These are phyloP conservation scores for Morpho deidamia DNA, from an alignment of 2,888 invertebrate species.

Conservation along the genomic window DNA sequence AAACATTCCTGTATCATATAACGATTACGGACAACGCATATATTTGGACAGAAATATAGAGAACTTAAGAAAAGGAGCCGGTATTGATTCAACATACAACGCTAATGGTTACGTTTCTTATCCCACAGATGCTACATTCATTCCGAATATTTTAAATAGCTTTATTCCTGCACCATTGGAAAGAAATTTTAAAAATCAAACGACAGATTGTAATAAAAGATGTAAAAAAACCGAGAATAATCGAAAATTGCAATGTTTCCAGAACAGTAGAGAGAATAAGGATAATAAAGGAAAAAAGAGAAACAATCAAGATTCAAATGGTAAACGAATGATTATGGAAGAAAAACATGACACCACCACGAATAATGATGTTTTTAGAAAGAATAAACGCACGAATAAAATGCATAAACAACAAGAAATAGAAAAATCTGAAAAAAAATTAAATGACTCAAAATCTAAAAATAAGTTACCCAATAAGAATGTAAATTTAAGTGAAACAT, in stretches of 20 bases:
- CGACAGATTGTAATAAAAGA: slow-evolving; percentile 1
- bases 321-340: background rate
- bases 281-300: background rate
- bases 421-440: background rate
- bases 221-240: background rate
- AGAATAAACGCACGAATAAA: background rate
- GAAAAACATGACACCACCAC: background rate
- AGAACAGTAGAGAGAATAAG: background rate
- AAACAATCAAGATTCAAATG: background rate
- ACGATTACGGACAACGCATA: slow-evolving; percentile 34
- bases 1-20: slow-evolving; percentile 16
- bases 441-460: background rate
- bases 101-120: background rate
- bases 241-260: background rate
- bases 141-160: slow-evolving; percentile 40
- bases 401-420: background rate
- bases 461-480: background rate
- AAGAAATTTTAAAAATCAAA: slow-evolving; percentile 24
- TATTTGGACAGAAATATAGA: slow-evolving; percentile 22
- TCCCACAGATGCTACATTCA: background rate
- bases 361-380: background rate
- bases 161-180: slow-evolving; percentile 40
- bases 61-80: slow-evolving; percentile 6
- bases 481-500: background rate
- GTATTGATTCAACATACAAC: slow-evolving; percentile 22